Percentiles rank a stretch among this genome's conserved stretches.
Conservation (phyloP, 1,140 invertebrate species). For the Macrobrachium nipponense region DNA sequence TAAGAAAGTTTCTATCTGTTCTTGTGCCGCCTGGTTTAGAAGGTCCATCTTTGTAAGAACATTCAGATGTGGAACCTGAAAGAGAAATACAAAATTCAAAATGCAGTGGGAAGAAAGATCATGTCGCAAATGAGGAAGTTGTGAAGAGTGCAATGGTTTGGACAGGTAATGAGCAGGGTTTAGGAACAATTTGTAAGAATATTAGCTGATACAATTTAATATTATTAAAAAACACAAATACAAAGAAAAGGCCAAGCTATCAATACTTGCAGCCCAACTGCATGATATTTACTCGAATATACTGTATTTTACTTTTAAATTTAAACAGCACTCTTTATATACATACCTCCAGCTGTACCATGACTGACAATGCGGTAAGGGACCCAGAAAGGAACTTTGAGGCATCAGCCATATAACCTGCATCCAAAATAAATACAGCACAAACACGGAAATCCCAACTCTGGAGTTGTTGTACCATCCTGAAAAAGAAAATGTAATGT, state of each 20-base stretch:
- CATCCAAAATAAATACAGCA: slow-evolving; percentile 92
- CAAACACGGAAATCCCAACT: slow-evolving; percentile 92
- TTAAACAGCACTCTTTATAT: background rate
- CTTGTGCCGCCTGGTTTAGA: slow-evolving; percentile 83
- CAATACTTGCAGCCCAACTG: no score
- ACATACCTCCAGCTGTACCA: slow-evolving; percentile 89
- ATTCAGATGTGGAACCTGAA: slow-evolving; percentile 86
- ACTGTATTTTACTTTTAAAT: background rate
- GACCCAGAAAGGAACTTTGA: slow-evolving; percentile 95
- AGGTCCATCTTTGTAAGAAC: slow-evolving; percentile 97
- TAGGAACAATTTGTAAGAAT: no score
- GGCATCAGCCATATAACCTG: slow-evolving; percentile 96
- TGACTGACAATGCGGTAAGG: slow-evolving; percentile 93
- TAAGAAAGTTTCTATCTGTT: slow-evolving; percentile 79
- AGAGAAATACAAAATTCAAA: background rate
- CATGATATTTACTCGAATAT: background rate
- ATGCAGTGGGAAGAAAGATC: no score
- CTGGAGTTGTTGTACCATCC: slow-evolving; percentile 68
- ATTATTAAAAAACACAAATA: no score
- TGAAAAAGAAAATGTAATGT: slow-evolving; percentile 29
- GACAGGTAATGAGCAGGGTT: no score
- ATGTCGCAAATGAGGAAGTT: no score
- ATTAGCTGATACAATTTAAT: no score
- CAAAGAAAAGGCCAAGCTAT: no score
- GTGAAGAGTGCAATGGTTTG: no score